A percentile compares a stretch with the other conserved stretches of the same genome.
phyloP scores from a whole-genome alignment of 1,140 invertebrate genomes.

The Drosophila triauraria region DNA sequence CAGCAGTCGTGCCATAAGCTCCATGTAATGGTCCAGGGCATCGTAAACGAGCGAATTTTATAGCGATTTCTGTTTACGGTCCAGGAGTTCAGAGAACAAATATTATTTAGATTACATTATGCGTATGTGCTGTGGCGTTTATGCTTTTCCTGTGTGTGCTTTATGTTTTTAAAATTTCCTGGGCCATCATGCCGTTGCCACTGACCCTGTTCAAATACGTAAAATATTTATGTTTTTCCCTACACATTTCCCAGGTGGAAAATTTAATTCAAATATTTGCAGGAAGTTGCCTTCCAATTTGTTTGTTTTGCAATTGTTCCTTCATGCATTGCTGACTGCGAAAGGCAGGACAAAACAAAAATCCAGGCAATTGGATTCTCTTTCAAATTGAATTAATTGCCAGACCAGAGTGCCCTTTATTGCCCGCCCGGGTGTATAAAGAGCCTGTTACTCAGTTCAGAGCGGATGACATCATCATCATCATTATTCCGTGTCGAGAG shows the following conservation, averaged over 20 bases:
- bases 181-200: slow-evolving; percentile 11
- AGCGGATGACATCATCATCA: slow-evolving; percentile 48
- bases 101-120: slow-evolving; percentile 42
- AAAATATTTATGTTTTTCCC: background rate
- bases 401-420: background rate
- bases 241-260: background rate
- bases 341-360: slow-evolving; percentile 8
- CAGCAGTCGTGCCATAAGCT: slow-evolving; percentile 23
- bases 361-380: slow-evolving; percentile 7
- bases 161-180: slow-evolving; percentile 49
- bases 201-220: background rate
- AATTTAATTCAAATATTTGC: slow-evolving; percentile 5
- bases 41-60: slow-evolving; percentile 62
- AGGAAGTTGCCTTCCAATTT: slow-evolving; percentile 10
- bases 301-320: background rate
- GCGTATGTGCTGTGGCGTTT: slow-evolving; percentile 12
- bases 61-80: slow-evolving; percentile 57
- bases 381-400: slow-evolving; percentile 24
- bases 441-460: background rate
- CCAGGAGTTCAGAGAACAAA: slow-evolving; percentile 9
- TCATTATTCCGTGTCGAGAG: slow-evolving; percentile 5
- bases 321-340: slow-evolving; percentile 7
- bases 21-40: slow-evolving; percentile 29
- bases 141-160: slow-evolving; percentile 25
- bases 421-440: background rate